These are phyloP conservation scores for Panagrolaimus sp. DNA, from an alignment of 1,140 invertebrate species.

Conservation along the genomic window DNA sequence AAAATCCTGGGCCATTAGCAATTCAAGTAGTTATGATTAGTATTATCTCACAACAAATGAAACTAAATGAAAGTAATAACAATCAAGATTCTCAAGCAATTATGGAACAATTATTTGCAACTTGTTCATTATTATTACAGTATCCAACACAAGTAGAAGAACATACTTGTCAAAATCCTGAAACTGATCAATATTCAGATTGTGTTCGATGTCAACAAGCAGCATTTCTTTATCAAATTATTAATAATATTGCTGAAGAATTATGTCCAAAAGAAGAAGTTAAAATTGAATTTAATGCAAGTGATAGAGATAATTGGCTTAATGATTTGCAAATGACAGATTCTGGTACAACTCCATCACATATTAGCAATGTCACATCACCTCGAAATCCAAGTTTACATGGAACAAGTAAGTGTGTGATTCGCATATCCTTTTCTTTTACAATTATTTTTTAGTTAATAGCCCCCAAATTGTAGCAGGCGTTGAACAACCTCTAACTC, in stretches of 20 bases:
- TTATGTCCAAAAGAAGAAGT: constrained; percentile 63
- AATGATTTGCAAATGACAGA: constrained; percentile 33
- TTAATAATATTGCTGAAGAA: constrained; percentile 45
- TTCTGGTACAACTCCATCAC: constrained; percentile 34
- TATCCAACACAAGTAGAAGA: constrained; percentile 69
- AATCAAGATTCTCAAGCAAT: constrained; percentile 65
- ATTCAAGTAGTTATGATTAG: constrained; percentile 95
- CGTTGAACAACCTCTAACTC: background rate
- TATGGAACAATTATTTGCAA: constrained; percentile 42
- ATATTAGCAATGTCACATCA: constrained; percentile 40
- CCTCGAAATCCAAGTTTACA: constrained; percentile 28
- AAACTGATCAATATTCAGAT: constrained; percentile 63
- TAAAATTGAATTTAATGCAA: constrained; percentile 44
- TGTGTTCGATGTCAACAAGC: constrained; percentile 85
- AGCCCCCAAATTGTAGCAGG: constrained; percentile 10
- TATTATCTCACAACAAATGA: constrained; percentile 88
- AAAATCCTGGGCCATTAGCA: constrained; percentile 60
- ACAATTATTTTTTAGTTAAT: constrained; percentile 9
- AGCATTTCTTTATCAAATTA: constrained; percentile 85
- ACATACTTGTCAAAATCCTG: constrained; percentile 67
- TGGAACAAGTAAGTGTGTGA: constrained; percentile 11
- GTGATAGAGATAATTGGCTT: constrained; percentile 32
- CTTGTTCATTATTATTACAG: constrained; percentile 58
- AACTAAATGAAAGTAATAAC: constrained; percentile 80
- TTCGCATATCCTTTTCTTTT: background rate